phyloP scores from a whole-genome alignment of 2,797 vertebrate genomes.

The Sebastes oblongus region DNA sequence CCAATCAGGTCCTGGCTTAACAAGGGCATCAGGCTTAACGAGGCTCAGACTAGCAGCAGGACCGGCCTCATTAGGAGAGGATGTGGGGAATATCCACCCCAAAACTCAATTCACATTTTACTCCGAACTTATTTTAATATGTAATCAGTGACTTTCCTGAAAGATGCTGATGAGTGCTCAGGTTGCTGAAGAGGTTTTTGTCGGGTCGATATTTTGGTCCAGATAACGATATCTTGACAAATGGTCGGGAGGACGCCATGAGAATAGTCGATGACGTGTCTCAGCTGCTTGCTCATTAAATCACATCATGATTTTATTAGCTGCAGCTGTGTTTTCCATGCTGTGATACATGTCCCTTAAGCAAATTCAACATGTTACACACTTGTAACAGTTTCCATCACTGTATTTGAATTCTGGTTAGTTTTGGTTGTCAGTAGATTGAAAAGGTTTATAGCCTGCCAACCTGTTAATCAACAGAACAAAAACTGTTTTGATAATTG shows the following conservation, averaged over 20 bases:
- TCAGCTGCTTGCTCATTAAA: not conserved
- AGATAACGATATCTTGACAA: not conserved
- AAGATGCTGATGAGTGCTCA: not conserved
- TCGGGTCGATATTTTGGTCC: too few relatives aligned
- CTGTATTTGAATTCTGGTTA: not conserved
- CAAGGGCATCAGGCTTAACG: slow-evolving; percentile 55
- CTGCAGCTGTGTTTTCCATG: slow-evolving; percentile 7
- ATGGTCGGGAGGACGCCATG: not conserved
- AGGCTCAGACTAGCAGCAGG: slow-evolving; percentile 57
- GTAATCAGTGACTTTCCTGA: not conserved
- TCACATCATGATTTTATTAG: not conserved
- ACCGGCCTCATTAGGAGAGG: slow-evolving; percentile 56
- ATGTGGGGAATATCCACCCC: not conserved
- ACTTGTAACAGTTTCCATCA: not conserved
- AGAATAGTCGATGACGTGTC: not conserved
- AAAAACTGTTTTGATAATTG: not conserved
- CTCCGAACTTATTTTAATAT: not conserved
- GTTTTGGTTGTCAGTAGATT: not conserved
- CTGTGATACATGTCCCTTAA: not conserved
- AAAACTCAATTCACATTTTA: not conserved
- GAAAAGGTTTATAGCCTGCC: not conserved
- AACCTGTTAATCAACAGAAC: not conserved
- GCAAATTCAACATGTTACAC: not conserved
- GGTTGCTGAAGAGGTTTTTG: not conserved
- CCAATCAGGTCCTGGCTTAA: slow-evolving; percentile 51